Percentiles rank a stretch among this genome's conserved stretches.
Conservation (phyloP, 2,888 invertebrate species). For the Zaprionus bogoriensis region DNA sequence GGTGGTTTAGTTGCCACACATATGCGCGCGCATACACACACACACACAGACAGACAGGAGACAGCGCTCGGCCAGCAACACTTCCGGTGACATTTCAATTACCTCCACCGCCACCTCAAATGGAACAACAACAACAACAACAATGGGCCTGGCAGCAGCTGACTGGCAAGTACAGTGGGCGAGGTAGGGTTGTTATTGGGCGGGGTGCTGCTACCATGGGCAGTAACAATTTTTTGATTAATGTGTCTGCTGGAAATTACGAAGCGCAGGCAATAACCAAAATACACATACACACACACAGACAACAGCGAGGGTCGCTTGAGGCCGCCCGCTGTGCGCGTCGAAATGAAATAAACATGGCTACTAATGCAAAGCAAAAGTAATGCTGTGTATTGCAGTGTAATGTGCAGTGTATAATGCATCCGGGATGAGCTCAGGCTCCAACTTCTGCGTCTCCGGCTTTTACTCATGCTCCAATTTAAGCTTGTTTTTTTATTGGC, state of each 20-base stretch:
- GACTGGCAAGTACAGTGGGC: conserved; percentile 55
- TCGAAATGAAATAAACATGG: conserved; percentile 72
- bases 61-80: conserved; percentile 75
- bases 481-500: conserved; percentile 38
- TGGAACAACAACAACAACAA: conserved; percentile 19
- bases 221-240: conserved; percentile 81
- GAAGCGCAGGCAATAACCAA: conserved; percentile 75
- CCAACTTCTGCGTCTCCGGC: not conserved
- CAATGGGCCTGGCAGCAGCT: conserved; percentile 46
- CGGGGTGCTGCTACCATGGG: conserved; percentile 35
- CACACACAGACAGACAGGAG: conserved; percentile 58
- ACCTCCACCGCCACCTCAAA: conserved; percentile 78
- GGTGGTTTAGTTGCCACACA: conserved; percentile 25
- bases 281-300: conserved; percentile 35
- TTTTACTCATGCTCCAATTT: conserved; percentile 21
- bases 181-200: not conserved
- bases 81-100: conserved; percentile 82
- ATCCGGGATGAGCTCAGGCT: not conserved
- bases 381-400: too few relatives aligned
- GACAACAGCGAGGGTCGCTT: not conserved
- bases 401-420: conserved; percentile 19
- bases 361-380: conserved; percentile 71
- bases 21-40: too few relatives aligned
- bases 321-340: conserved; percentile 50
- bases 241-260: conserved; percentile 82